Conservation (phyloP, 2,113 vertebrate species). For the Mormyrus lacerda region DNA sequence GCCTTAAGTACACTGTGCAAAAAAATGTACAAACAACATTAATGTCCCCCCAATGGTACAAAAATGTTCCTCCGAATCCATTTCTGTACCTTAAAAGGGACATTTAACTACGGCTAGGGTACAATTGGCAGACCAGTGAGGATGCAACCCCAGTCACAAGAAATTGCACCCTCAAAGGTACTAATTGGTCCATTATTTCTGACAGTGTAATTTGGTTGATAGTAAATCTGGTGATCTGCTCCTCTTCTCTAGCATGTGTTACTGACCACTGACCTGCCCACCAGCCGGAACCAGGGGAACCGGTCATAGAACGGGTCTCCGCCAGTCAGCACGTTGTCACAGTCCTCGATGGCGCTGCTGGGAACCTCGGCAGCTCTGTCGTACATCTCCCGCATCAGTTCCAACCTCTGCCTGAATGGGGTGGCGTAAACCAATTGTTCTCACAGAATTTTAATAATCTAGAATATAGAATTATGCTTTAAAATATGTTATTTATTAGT, state of each 20-base stretch:
- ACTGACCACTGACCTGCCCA: conserved; percentile 79
- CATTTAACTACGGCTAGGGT: background rate
- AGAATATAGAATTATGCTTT: background rate
- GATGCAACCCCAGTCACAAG: background rate
- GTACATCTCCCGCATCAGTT: conserved; percentile 96
- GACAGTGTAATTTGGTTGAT: background rate
- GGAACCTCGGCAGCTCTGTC: conserved; percentile 92
- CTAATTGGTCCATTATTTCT: background rate
- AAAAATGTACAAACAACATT: background rate
- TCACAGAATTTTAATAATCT: background rate
- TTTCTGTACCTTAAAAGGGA: background rate
- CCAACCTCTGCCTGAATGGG: conserved; percentile 78
- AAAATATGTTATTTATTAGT: background rate
- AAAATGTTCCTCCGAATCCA: background rate
- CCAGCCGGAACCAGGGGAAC: conserved; percentile 97
- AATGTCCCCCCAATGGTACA: background rate
- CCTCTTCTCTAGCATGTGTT: background rate
- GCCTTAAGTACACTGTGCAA: background rate
- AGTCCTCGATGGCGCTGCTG: conserved; percentile 73
- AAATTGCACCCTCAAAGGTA: background rate
- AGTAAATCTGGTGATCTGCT: background rate
- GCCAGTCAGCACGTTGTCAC: conserved; percentile 81
- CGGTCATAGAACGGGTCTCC: conserved; percentile 97
- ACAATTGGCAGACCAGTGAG: background rate
- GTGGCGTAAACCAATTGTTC: conserved; percentile 1